phyloP scores from a whole-genome alignment of 2,113 vertebrate species.

The Phalacrocorax aristotelis region DNA sequence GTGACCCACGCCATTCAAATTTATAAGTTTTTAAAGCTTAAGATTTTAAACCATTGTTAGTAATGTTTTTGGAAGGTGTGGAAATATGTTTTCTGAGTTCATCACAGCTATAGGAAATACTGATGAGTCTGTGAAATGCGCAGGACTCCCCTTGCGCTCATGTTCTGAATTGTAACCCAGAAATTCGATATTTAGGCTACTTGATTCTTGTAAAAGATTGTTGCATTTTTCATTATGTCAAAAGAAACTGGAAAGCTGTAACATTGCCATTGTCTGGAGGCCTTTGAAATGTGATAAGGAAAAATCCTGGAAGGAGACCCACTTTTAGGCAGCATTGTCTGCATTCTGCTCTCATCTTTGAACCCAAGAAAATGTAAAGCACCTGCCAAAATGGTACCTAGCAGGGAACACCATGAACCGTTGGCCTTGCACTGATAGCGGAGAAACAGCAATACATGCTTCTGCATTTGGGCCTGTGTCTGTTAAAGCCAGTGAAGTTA shows the following conservation, averaged over 20 bases:
- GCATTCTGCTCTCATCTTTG: neutral
- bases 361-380: neutral
- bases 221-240: neutral
- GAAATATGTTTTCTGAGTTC: neutral
- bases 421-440: neutral
- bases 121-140: neutral
- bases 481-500: neutral
- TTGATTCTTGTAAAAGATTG: neutral
- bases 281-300: neutral
- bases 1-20: neutral
- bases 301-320: neutral
- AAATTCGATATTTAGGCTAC: neutral
- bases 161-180: neutral
- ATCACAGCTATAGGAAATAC: neutral
- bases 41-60: neutral
- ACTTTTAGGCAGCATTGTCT: neutral
- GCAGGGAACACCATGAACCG: fast-evolving
- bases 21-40: neutral
- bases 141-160: neutral
- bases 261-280: neutral
- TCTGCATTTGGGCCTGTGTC: neutral
- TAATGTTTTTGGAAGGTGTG: neutral
- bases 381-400: neutral
- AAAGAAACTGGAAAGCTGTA: neutral
- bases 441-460: neutral